Conservation (phyloP, 2,113 vertebrate genomes). For the mouse (Mus musculus) region GRCm39 chr6:52344501-52345000, state of each 20-base stretch:
- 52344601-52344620: not conserved
- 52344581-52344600: not conserved
- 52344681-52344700: not conserved
- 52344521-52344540: not conserved
- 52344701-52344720: not conserved
- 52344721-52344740: constrained; percentile 22
- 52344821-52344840: not conserved
- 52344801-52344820: not conserved
- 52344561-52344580: constrained; percentile 10
- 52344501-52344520: not conserved
- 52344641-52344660: not conserved
- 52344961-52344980: not conserved
- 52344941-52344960: not conserved
- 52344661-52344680: not conserved
- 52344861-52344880: constrained; percentile 11
- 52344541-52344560: not conserved
- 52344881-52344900: not conserved
- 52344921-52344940: not conserved
- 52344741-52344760: not conserved
- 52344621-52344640: constrained; percentile 25
- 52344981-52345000: not conserved
- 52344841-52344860: not conserved
- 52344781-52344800: not conserved
- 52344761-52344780: not conserved
- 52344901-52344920: not conserved